A percentile compares a stretch with the other conserved stretches of the same genome.
phyloP scores from a whole-genome alignment of 2,797 vertebrate species.

The Sebastes minor region DNA sequence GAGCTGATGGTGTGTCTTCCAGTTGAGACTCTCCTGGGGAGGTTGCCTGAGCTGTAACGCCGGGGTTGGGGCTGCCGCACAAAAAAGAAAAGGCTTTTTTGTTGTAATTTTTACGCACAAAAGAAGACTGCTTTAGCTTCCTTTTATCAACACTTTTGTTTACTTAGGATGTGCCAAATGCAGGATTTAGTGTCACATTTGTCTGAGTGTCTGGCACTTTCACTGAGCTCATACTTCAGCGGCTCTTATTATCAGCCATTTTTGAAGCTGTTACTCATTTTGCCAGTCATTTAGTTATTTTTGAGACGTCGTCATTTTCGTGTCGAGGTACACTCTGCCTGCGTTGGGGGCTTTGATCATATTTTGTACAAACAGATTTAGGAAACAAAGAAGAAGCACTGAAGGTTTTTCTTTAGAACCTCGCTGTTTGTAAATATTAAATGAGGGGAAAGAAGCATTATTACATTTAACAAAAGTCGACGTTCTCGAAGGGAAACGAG shows the following conservation, averaged over 20 bases:
- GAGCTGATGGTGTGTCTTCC: neutral
- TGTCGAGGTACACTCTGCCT: conserved; percentile 35
- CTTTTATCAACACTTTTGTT: conserved; percentile 74
- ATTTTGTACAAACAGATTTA: conserved; percentile 58
- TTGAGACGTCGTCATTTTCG: conserved; percentile 43
- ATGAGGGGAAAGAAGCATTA: conserved; percentile 42
- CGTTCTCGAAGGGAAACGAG: conserved; percentile 13
- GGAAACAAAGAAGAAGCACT: conserved; percentile 47
- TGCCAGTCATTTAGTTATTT: conserved; percentile 69
- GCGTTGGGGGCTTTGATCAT: conserved; percentile 65
- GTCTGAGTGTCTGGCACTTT: conserved; percentile 68
- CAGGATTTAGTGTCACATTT: conserved; percentile 76
- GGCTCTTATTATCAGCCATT: conserved; percentile 68
- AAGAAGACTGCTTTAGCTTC: conserved; percentile 52
- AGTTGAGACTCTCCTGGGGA: conserved; percentile 5
- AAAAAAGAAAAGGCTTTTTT: conserved; percentile 7
- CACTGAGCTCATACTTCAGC: conserved; percentile 55
- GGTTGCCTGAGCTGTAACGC: neutral
- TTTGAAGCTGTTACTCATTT: conserved; percentile 68
- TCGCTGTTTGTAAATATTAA: conserved; percentile 60
- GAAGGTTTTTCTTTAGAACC: conserved; percentile 46
- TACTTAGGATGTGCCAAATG: conserved; percentile 70
- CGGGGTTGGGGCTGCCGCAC: conserved; percentile 1
- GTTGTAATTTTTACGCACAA: conserved; percentile 37
- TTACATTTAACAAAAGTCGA: conserved; percentile 39